Conservation (phyloP, 1,140 invertebrate species). For the Nasonia giraulti region DNA sequence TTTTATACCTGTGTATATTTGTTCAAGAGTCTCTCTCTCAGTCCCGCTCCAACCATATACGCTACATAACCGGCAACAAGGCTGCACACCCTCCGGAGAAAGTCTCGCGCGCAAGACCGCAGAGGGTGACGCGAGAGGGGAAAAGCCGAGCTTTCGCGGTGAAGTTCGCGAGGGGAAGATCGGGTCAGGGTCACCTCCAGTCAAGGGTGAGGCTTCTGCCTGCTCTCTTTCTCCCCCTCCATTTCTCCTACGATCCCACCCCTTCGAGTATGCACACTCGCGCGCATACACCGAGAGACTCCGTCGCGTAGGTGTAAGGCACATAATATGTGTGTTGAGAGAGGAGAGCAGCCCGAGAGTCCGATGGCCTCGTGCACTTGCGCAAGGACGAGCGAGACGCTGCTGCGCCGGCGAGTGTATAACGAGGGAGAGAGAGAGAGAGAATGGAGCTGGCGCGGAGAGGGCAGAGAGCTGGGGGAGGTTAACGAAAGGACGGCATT, state of each 20-base stretch:
- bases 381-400: background rate
- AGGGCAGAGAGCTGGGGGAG: background rate
- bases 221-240: slow-evolving; percentile 35
- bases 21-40: too few relatives aligned
- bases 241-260: background rate
- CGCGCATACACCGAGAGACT: too few relatives aligned
- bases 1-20: too few relatives aligned
- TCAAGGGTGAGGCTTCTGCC: slow-evolving; percentile 58
- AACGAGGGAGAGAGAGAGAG: background rate
- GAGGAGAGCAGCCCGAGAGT: background rate
- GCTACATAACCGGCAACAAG: too few relatives aligned
- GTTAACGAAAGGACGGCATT: slow-evolving; percentile 18
- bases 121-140: slow-evolving; percentile 18
- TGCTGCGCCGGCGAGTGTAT: background rate
- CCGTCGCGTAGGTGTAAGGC: too few relatives aligned
- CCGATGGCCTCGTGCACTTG: slow-evolving; percentile 42
- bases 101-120: background rate
- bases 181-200: slow-evolving; percentile 61
- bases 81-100: background rate
- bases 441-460: background rate
- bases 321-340: background rate
- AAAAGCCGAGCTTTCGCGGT: slow-evolving; percentile 49
- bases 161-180: slow-evolving; percentile 51
- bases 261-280: background rate
- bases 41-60: too few relatives aligned